Percentiles rank a stretch among this genome's conserved stretches.
phyloP scores from a whole-genome alignment of 2,888 invertebrate species.

The Conomelus anceps region DNA sequence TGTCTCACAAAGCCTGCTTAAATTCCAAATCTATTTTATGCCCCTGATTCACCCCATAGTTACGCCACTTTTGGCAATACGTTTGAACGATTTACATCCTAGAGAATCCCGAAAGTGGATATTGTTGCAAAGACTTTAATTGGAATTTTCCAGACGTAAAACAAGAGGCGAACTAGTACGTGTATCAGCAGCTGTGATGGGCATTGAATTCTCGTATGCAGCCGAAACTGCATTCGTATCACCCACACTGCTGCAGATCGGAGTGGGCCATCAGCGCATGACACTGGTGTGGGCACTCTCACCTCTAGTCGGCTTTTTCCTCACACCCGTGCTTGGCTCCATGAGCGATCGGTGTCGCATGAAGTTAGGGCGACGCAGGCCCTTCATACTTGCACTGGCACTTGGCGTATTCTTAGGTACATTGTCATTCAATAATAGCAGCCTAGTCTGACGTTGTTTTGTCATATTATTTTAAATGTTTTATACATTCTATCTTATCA shows the following conservation, averaged over 20 bases:
- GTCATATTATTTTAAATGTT: conserved; percentile 6
- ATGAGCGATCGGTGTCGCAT: conserved; percentile 83
- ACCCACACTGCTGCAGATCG: conserved; percentile 86
- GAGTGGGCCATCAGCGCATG: conserved; percentile 89
- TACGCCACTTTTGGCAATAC: too few relatives aligned
- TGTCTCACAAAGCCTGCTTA: too few relatives aligned
- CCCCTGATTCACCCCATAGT: too few relatives aligned
- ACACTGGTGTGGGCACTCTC: conserved; percentile 93
- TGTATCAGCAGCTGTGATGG: conserved; percentile 92
- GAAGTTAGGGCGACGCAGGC: conserved; percentile 75
- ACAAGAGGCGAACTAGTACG: conserved; percentile 72
- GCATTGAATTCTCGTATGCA: conserved; percentile 95
- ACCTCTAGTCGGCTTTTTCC: conserved; percentile 87
- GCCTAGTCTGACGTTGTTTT: neutral
- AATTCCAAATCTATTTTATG: too few relatives aligned
- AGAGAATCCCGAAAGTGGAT: too few relatives aligned
- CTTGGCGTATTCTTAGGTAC: conserved; percentile 84
- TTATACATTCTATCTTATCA: neutral
- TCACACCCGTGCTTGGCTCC: conserved; percentile 87
- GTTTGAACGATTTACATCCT: too few relatives aligned
- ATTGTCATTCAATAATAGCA: too few relatives aligned
- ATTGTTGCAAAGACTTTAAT: conserved; percentile 3
- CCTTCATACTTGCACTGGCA: conserved; percentile 84
- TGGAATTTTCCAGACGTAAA: conserved; percentile 55
- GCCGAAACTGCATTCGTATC: conserved; percentile 97